Conservation (phyloP, 2,113 vertebrate genomes). For the Nansenia antarctica region DNA sequence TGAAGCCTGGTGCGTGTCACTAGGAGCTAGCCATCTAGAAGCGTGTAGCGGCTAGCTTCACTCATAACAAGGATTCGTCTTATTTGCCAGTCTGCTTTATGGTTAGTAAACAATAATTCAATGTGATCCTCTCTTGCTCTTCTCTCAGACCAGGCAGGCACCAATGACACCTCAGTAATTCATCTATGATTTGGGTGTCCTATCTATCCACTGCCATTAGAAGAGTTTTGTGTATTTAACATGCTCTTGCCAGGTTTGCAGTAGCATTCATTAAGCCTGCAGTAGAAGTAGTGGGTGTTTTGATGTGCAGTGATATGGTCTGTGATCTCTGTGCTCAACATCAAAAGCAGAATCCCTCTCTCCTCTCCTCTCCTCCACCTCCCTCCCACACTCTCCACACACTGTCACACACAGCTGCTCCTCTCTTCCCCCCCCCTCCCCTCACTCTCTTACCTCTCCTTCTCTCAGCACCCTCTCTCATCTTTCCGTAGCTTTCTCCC, state of each 20-base stretch:
- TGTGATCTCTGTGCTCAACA: slow-evolving; percentile 48
- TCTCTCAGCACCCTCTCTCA: not conserved
- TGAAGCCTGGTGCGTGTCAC: no score
- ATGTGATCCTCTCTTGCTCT: no score
- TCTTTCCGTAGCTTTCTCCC: slow-evolving; percentile 43
- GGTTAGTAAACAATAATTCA: not conserved
- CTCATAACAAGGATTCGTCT: not conserved
- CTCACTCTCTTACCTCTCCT: not conserved
- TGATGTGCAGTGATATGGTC: slow-evolving; percentile 24
- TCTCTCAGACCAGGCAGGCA: no score
- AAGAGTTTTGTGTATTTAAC: no score
- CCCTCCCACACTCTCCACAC: not conserved
- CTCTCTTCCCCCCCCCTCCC: slow-evolving; percentile 26
- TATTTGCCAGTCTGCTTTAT: not conserved
- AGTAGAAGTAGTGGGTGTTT: not conserved
- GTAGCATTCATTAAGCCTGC: no score
- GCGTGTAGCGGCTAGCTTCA: no score
- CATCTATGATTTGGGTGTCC: no score
- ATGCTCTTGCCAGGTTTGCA: no score
- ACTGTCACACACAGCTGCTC: not conserved
- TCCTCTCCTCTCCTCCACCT: not conserved
- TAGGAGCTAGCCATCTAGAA: no score
- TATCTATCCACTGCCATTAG: no score
- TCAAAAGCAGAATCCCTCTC: slow-evolving; percentile 45
- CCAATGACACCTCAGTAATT: no score